These are phyloP conservation scores for Pipistrellus kuhlii DNA, from an alignment of 2,797 vertebrate species.

Conservation along the genomic window DNA sequence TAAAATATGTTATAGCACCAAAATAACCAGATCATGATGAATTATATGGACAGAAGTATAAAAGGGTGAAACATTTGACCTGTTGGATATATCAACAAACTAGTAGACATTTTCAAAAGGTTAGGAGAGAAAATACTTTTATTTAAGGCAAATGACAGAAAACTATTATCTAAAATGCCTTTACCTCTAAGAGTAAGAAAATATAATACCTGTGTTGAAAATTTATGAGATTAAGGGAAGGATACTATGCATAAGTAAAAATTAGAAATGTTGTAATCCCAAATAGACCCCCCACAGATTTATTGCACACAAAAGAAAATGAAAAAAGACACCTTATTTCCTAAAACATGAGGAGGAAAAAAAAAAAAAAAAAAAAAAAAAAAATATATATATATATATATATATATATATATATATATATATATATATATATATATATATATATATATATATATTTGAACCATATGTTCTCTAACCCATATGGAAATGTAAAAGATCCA, in stretches of 20 bases:
- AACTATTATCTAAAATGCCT: neutral
- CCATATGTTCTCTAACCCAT: neutral
- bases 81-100: neutral
- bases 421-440: too few relatives aligned
- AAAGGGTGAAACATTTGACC: neutral
- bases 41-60: neutral
- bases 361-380: too few relatives aligned
- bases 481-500: neutral
- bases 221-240: neutral
- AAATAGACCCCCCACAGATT: neutral
- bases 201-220: neutral
- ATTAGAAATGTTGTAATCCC: neutral
- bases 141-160: neutral
- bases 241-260: neutral
- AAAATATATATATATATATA: neutral
- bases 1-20: neutral
- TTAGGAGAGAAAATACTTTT: neutral
- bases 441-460: neutral
- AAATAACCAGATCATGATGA: neutral
- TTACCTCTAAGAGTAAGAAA: neutral
- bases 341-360: neutral
- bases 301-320: neutral
- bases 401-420: too few relatives aligned
- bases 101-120: neutral
- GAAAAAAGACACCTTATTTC: neutral